Base-by-base conservation (phyloP, 2,113 vertebrate species). In the Alaudala cheleensis region DNA sequence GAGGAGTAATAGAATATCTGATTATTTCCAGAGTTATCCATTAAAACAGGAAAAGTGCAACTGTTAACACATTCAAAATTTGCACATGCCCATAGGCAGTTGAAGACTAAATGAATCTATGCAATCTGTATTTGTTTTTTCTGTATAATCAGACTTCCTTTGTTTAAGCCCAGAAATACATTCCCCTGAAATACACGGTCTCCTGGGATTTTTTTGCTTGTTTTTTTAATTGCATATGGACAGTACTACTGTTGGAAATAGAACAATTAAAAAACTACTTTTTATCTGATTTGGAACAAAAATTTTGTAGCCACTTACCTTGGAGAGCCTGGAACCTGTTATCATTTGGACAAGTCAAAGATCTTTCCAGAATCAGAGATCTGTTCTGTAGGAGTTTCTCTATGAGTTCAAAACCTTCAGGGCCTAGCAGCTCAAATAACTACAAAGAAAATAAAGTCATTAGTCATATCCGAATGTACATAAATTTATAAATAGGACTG, bases 361-460 rank as follows among this genome's bases (percentile, higher is more conserved):
- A 98, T 65, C 95, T 98, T 93, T 99, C 98, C 77, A 99, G 98
- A 92, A 99, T 99, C 69, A 96, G 90, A 47, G 97, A 92, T 97
- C 99, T 98, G 40, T 98, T 98, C 96, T 99, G 99, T 26, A 99
- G 98, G 10, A 99, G 98, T 61, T 98, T 98, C 89, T 98, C 99
- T 97, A 99, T 99, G 94, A 99, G 98, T 97, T 99, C 99, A 92
- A 99, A 97, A 74, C 99, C 99, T 95, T 99, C 99, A 83, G 99
- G 98, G 76, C 99, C 99, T 56, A 99, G 98, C 34, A 99, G 97
- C 93, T 99, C 99, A 96, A 99, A 99, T 67, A 99, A 96, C 99
- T 99, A 95, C 11, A 86, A 90, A 96, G 12, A 77, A 91, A 84
- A 87, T 9, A 70, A 82, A 86, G 40, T n/a, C 6, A 4, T 21